phyloP scores from a whole-genome alignment of 2,888 invertebrate species.

The Chirona hameri region DNA sequence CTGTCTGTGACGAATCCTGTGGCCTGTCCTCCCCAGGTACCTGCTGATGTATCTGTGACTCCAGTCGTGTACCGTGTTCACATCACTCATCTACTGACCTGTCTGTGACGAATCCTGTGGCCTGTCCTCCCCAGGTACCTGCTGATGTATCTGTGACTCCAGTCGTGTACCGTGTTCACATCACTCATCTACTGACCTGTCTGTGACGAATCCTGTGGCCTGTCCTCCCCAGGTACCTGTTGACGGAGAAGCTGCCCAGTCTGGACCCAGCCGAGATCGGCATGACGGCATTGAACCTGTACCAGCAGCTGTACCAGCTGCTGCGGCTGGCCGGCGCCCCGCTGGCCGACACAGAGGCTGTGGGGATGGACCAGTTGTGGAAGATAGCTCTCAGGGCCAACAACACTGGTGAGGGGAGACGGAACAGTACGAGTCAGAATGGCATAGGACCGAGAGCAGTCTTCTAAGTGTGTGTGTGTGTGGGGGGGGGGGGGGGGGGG shows the following conservation, averaged over 20 bases:
- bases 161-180: too few relatives aligned
- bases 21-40: not conserved
- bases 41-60: too few relatives aligned
- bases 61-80: too few relatives aligned
- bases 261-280: conserved; percentile 83
- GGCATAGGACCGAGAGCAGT: not conserved
- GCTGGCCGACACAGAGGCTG: conserved; percentile 58
- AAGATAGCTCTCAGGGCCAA: conserved; percentile 85
- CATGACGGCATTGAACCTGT: conserved; percentile 83
- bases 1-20: too few relatives aligned
- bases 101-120: too few relatives aligned
- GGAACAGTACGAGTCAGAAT: not conserved
- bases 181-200: too few relatives aligned
- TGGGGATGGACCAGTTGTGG: conserved; percentile 93
- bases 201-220: too few relatives aligned
- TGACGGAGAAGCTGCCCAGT: conserved; percentile 73
- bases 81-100: too few relatives aligned
- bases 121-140: not conserved
- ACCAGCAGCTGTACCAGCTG: conserved; percentile 84
- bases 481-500: not conserved
- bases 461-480: too few relatives aligned
- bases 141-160: too few relatives aligned
- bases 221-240: not conserved
- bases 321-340: conserved; percentile 72
- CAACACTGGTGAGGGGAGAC: conserved; percentile 63